phyloP scores from a whole-genome alignment of 2,888 invertebrate genomes.

The Myopa tessellatipennis region DNA sequence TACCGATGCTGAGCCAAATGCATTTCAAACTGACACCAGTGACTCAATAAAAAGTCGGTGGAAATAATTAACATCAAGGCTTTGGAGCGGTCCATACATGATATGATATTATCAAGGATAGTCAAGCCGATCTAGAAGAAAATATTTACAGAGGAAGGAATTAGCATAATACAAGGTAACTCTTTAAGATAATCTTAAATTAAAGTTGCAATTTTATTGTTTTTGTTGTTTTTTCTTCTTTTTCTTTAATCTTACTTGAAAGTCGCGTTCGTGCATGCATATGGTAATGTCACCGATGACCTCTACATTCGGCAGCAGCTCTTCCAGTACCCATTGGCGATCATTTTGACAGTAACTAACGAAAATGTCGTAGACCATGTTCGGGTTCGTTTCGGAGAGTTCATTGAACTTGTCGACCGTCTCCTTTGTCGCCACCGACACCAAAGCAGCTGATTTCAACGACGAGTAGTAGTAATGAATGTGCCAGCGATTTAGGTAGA shows the following conservation, averaged over 20 bases:
- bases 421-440: conserved; percentile 71
- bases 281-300: conserved; percentile 71
- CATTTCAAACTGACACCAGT: conserved; percentile 82
- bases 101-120: conserved; percentile 78
- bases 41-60: conserved; percentile 73
- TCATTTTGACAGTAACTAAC: conserved; percentile 78
- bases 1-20: conserved; percentile 76
- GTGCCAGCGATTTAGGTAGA: conserved; percentile 71
- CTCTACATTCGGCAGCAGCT: conserved; percentile 75
- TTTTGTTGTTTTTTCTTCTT: neutral
- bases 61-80: conserved; percentile 76
- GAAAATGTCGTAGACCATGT: conserved; percentile 74
- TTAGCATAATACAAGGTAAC: too few species aligned
- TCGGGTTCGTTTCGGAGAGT: conserved; percentile 54
- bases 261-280: conserved; percentile 79
- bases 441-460: conserved; percentile 71
- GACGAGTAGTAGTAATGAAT: conserved; percentile 72
- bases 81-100: conserved; percentile 76
- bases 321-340: conserved; percentile 74
- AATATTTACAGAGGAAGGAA: neutral
- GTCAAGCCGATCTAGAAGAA: conserved; percentile 72
- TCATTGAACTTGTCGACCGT: conserved; percentile 55
- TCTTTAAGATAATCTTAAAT: too few species aligned
- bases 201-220: neutral
- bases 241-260: conserved; percentile 69